Evolutionary conservation across 2,113 vertebrate genomes (phyloP).

Genomic region (Romanogobio albipinnatus): DNA sequence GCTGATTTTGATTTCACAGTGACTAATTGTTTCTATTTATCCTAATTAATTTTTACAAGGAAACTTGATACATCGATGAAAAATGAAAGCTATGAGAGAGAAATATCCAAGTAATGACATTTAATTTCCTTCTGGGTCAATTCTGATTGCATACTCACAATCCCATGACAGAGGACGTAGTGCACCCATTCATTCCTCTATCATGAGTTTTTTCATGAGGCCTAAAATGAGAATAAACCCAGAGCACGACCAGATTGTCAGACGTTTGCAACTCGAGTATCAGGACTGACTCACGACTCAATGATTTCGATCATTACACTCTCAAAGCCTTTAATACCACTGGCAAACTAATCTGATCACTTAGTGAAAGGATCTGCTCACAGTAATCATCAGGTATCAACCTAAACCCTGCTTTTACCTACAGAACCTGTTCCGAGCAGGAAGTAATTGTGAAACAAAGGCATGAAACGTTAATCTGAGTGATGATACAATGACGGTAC

Average conservation of each 20-base stretch:
- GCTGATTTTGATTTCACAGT: too few species aligned
- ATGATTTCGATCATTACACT: not conserved
- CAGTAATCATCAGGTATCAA: conserved; percentile 33
- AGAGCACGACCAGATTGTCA: not conserved
- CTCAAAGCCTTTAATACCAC: conserved; percentile 13
- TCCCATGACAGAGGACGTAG: not conserved
- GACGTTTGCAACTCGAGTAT: not conserved
- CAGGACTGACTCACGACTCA: not conserved
- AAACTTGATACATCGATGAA: not conserved
- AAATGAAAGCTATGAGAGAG: not conserved
- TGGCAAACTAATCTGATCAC: conserved; percentile 64
- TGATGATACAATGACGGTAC: not conserved
- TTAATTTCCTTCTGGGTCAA: not conserved
- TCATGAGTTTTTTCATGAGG: not conserved
- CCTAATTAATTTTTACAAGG: not conserved
- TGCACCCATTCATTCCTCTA: not conserved
- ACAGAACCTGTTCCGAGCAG: conserved; percentile 19
- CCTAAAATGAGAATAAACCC: conserved; percentile 1
- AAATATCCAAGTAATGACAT: not conserved
- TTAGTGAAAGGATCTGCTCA: conserved; percentile 14
- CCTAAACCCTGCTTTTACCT: not conserved
- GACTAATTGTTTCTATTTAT: not conserved
- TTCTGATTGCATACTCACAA: not conserved
- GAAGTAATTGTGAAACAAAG: conserved; percentile 24
- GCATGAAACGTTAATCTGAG: not conserved